Evolutionary conservation across 23 tunicate genomes (phyloP).

Genomic region (Ciona savignyi): DNA sequence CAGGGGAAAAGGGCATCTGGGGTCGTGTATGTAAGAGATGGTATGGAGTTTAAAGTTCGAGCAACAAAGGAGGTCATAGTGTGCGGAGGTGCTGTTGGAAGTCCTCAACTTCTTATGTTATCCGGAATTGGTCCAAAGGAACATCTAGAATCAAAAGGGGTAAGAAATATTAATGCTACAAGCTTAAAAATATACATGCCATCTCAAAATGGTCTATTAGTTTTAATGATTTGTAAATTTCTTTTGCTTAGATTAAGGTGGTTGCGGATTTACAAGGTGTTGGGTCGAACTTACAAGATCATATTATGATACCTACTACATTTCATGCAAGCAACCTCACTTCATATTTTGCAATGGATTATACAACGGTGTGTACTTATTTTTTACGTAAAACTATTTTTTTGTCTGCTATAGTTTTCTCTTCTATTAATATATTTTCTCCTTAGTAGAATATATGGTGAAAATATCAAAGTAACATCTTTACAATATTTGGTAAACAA

Average conservation of each 20-base stretch:
- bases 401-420: too few relatives aligned
- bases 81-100: slow-evolving; percentile 60
- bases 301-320: slow-evolving; percentile 6
- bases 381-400: too few relatives aligned
- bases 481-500: too few relatives aligned
- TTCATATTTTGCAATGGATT: too few relatives aligned
- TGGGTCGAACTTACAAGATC: slow-evolving; percentile 63
- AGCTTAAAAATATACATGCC: too few relatives aligned
- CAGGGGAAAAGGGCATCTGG: slow-evolving; percentile 18
- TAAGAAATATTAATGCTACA: background rate
- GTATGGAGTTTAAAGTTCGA: slow-evolving; percentile 11
- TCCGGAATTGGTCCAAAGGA: slow-evolving; percentile 65
- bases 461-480: too few relatives aligned
- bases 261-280: slow-evolving; percentile 47
- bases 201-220: too few relatives aligned
- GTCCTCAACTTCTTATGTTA: slow-evolving; percentile 68
- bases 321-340: too few relatives aligned
- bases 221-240: background rate
- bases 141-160: slow-evolving; percentile 43
- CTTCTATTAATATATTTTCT: too few relatives aligned
- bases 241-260: slow-evolving; percentile 14
- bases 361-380: too few relatives aligned
- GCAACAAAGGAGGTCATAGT: slow-evolving; percentile 60
- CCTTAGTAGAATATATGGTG: too few relatives aligned
- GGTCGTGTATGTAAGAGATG: slow-evolving; percentile 47